Percentiles rank a stretch among this genome's conserved stretches.
Conservation (phyloP, 1,140 invertebrate genomes). For the Lasioglossum albipes region DNA sequence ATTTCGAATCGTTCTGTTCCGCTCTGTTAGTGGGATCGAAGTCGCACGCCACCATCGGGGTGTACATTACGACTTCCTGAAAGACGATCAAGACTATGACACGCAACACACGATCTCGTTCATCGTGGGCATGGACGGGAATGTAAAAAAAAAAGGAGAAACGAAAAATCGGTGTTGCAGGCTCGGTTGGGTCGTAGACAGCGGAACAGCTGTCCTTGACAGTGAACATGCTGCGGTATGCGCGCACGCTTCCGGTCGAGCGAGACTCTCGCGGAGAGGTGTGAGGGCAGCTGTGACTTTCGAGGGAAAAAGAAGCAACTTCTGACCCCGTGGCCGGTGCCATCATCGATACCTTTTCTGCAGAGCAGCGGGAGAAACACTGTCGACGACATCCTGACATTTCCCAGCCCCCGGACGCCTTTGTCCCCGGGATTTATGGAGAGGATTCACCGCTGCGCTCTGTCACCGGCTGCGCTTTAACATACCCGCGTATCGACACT, state of each 20-base stretch:
- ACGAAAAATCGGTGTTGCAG: slow-evolving; percentile 37
- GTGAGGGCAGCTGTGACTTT: slow-evolving; percentile 56
- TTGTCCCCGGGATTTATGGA: slow-evolving; percentile 45
- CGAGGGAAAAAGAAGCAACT: slow-evolving; percentile 19
- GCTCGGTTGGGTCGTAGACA: slow-evolving; percentile 12
- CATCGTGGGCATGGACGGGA: no score
- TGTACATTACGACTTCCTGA: slow-evolving; percentile 56
- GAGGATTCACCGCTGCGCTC: no score
- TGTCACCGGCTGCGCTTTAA: no score
- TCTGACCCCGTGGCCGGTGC: slow-evolving; percentile 9
- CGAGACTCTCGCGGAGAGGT: slow-evolving; percentile 31
- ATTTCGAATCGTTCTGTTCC: slow-evolving; percentile 15
- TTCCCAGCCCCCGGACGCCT: slow-evolving; percentile 33
- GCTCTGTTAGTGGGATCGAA: neutral
- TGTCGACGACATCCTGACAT: slow-evolving; percentile 45
- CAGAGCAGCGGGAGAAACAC: slow-evolving; percentile 33
- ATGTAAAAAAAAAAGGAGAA: neutral
- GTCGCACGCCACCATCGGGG: slow-evolving; percentile 1
- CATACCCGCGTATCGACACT: no score
- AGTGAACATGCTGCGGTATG: slow-evolving; percentile 59
- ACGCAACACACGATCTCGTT: slow-evolving; percentile 34
- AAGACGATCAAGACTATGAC: slow-evolving; percentile 46
- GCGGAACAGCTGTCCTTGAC: slow-evolving; percentile 62
- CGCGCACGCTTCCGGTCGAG: slow-evolving; percentile 55
- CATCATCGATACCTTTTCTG: slow-evolving; percentile 47